Evolutionary conservation across 2,797 vertebrate species (phyloP), one percentile per base, ranked within the genome.

Genomic region (Cirrhinus mrigala): DNA sequence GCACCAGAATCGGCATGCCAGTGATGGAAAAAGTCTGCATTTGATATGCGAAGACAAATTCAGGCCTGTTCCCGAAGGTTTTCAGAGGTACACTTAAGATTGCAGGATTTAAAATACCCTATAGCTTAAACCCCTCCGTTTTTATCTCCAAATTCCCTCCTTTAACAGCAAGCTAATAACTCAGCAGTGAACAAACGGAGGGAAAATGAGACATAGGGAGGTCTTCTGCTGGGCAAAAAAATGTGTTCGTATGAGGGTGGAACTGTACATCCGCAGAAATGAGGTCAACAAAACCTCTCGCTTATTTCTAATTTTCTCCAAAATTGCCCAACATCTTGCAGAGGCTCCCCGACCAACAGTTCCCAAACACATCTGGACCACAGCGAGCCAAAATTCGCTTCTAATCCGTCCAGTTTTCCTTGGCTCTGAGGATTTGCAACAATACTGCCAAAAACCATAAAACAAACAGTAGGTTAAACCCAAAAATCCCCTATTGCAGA

Each of bases 391-490:
- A n/a, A 69, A 84, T 56, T 84, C 24, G 6, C 74, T 54, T 48
- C 62, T 56, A 78, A 78, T 78, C 60, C 73, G 20, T 68, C 74
- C 74, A 56, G 82, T 84, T 68, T 83, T 66, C 46, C 71, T 83
- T 83, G 82, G 82, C 82, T 76, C 48, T 0, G 22, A 83, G 60
- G 46, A 75, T 77, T 54, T 27, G 60, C 18, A 37, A 40, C 50
- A 56, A 69, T 33, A 22, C 62, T 69, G 82, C 82, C 82, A 83
- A 83, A 66, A 64, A 8, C 15, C 82, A 66, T 66, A 83, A 83
- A 78, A 69, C 82, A 84, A 84, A 84, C 82, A 66, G 62, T 46
- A 46, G 62, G 74, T 58, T 84, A 79, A 71, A 73, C 68, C 66
- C 64, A 44, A 79, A 66, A 79, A 85, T 64, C 83, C 64, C 64